Base-by-base conservation (phyloP, 2,113 vertebrate genomes). In the Microtus oregoni region DNA sequence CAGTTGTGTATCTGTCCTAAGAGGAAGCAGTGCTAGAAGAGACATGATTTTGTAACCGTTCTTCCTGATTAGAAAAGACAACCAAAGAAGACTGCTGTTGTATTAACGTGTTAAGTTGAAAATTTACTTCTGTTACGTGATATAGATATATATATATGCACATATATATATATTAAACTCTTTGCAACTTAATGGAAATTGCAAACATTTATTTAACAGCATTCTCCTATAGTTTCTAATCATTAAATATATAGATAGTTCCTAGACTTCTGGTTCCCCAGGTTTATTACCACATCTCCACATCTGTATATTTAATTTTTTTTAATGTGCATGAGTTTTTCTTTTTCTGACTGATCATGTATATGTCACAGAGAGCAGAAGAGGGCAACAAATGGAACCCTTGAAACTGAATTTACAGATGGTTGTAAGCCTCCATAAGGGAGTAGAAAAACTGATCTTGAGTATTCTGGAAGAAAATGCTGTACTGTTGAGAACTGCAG, bases 1-100 rank as follows among this genome's bases (percentile, higher is more conserved):
- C 19, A 68, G 52, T 72, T 94, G n/a, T 73, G 12, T 28, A 82
- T 47, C 78, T 89, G 6, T 91, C 14, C 61, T 41, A 67, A 90
- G 14, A 94, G 55, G 9, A 94, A 15, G 8, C 17, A 73, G 3
- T 89, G 24, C 22, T 76, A 10, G 50, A 82, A 32, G 87, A 30
- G 15, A 35, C 63, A 47, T 67, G 82, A 6, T 61, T 67, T 13
- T 67, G 12, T 67, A 86, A 35, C 14, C 10, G 0, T 47, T 28
- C 28, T 67, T 47, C 38, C 58, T 91, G 68, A 67, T 58, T 94
- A 92, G 92, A 85, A 93, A 95, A 47, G 65, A 50, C 20, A 92
- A 79, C 26, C 83, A 28, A 28, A 32, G 41, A 68, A 75, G 35
- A 63, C 17, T 47, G 41, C 17, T 20, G 67, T 55, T 81, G 11